Base-by-base conservation (phyloP, 2,888 invertebrate genomes). In the Aleiodes alternator region DNA sequence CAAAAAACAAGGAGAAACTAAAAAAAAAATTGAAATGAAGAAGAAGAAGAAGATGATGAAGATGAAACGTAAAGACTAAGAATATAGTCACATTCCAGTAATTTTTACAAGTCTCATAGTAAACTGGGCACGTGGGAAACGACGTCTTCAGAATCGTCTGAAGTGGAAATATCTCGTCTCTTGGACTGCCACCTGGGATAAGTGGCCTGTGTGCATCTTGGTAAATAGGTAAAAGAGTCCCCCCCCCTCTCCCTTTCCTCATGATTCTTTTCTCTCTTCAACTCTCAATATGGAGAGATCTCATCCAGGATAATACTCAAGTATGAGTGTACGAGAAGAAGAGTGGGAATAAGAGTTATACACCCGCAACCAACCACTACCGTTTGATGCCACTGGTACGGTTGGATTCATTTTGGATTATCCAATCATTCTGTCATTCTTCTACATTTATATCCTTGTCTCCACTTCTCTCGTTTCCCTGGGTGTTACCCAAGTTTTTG, bases 151-250 rank as follows among this genome's bases (percentile, higher is more conserved):
- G 23, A 23, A 23, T 61, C 14, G 61, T 64, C 64, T 64, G 64
- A 68, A 68, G 50, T 68, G 68, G 29, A 68, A 14, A 68, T 50
- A 34, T 75, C 73, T 61, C 69, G 72, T 81, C 84, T 83, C 84
- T 80, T 80, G 80, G 79, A 80, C 80, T 78, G 76, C 76, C 73
- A 82, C 68, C 68, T 68, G 51, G 68, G 75, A 80, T 84, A 84
- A 85, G 84, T 84, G 84, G 82, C 81, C 78, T 53, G 43, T 51
- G 29, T 50, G 82, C 81, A 79, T 82, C 85, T 84, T 77, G 82
- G 86, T 86, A 87, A 86, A 87, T 82, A 84, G 85, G 83, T 85
- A 87, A 85, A 86, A 80, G 83, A 82, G 79, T 80, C 23, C 43
- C 34, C 55, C 69, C 43, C 43, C 11, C 11, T 3, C 43, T 8